Conservation (phyloP, 1,140 invertebrate genomes). For the Megalopta genalis region DNA sequence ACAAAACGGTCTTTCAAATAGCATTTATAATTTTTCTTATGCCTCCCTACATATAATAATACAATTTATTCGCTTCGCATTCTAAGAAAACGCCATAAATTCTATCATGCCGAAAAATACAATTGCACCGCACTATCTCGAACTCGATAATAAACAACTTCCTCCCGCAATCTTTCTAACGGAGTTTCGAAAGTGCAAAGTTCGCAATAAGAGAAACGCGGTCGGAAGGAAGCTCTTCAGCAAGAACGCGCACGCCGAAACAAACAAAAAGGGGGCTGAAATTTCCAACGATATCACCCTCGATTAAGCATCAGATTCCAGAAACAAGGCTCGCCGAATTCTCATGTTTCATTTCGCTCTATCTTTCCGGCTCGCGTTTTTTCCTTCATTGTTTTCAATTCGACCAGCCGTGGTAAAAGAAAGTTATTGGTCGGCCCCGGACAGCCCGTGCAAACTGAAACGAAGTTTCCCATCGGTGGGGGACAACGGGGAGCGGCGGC, state of each 20-base stretch:
- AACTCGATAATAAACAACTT: not conserved
- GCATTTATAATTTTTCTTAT: no score
- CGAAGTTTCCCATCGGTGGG: slow-evolving; percentile 49
- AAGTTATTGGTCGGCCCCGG: slow-evolving; percentile 50
- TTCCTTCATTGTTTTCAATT: slow-evolving; percentile 43
- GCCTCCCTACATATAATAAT: no score
- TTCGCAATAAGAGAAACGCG: not conserved
- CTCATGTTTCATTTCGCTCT: slow-evolving; percentile 5
- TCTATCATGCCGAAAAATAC: not conserved
- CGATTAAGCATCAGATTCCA: slow-evolving; percentile 52
- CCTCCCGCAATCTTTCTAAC: not conserved
- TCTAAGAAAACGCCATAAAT: not conserved
- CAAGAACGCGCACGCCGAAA: not conserved
- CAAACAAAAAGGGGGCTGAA: slow-evolving; percentile 24
- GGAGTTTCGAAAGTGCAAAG: not conserved
- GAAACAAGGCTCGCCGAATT: slow-evolving; percentile 12
- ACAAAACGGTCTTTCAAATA: no score
- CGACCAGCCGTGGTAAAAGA: slow-evolving; percentile 35
- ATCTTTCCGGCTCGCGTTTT: not conserved
- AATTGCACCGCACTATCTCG: no score
- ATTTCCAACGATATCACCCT: slow-evolving; percentile 33
- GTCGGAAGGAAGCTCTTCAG: not conserved
- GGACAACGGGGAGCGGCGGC: not conserved
- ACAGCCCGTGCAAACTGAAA: slow-evolving; percentile 46
- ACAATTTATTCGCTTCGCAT: no score